Conservation (phyloP, 2,888 invertebrate species). For the Chaitophorus viminalis region DNA sequence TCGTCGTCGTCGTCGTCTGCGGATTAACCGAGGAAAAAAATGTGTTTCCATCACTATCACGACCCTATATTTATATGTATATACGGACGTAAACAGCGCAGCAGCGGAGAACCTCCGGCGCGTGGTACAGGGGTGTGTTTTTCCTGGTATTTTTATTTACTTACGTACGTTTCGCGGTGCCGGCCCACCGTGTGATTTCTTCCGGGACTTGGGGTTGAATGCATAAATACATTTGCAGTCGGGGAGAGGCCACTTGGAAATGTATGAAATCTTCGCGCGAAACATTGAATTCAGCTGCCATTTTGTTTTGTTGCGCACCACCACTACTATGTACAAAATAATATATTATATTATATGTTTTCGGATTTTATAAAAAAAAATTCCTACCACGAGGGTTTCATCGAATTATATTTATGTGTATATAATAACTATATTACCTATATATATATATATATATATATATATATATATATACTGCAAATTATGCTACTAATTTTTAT, state of each 20-base stretch:
- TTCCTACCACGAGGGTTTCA: no score
- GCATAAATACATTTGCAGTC: slow-evolving; percentile 8
- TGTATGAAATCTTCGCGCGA: background rate
- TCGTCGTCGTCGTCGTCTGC: background rate
- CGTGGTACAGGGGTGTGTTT: background rate
- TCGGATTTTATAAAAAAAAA: background rate
- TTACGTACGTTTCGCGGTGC: slow-evolving; percentile 15
- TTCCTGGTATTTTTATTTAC: slow-evolving; percentile 50
- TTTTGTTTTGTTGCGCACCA: slow-evolving; percentile 16
- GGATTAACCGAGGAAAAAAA: slow-evolving; percentile 39
- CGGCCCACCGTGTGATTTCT: slow-evolving; percentile 26
- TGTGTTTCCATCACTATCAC: slow-evolving; percentile 21
- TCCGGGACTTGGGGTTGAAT: slow-evolving; percentile 31
- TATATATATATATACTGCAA: no score
- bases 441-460: no score
- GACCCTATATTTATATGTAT: background rate
- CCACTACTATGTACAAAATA: background rate
- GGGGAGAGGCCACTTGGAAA: background rate
- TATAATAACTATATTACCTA: no score
- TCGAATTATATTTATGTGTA: no score
- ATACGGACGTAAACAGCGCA: no score
- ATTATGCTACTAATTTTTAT: no score
- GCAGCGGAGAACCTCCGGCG: background rate
- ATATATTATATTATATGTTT: background rate
- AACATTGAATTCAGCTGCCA: slow-evolving; percentile 23